Base-by-base conservation (phyloP, 2,113 vertebrate species). In the Nyctibius bracteatus region DNA sequence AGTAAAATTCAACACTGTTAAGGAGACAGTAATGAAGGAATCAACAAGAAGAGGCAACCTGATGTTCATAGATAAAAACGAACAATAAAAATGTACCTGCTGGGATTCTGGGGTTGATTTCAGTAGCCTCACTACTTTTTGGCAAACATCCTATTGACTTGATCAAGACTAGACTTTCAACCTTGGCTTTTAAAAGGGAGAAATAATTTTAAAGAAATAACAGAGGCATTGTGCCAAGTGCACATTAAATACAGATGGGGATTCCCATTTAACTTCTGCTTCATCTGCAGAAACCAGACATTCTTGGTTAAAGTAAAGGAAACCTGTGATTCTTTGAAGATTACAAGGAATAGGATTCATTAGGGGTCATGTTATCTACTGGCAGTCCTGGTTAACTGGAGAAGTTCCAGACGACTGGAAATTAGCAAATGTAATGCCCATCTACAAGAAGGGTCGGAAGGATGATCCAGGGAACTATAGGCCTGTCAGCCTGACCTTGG, bases 141-240 rank as follows among this genome's bases (percentile, higher is more conserved):
- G 31, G 67, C 22, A 86, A 96, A 96, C 85, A 41, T 65, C 10
- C 28, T 75, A 35, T 20, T 86, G 51, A 73, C 30, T 86, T 66
- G 49, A 82, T 80, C 58, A 77, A 62, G 81, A 22, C 25, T 80
- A 75, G 85, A n/a, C 31, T 81, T 94, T 82, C 81, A 96, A 54
- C 20, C 23, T 80, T 68, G 62, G 35, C 12, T 81, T 97, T 91
- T 86, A 86, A 95, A 95, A 82, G 8, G 70, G n/a, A 85, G 33
- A 89, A 90, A 96, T 71, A 63, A 90, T 92, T 72, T 88, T 87
- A 82, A 87, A 82, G 67, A 85, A 97, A 93, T 86, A 93, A 78
- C 24, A 63, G 20, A 55, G 81, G 66, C 66, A 54, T 78, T 71
- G 4, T 87, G 83, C 70, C 93, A 93, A 72, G 23, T 68, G 20